Conservation (phyloP, 2,797 vertebrate genomes). For the Oophaga sylvatica region DNA sequence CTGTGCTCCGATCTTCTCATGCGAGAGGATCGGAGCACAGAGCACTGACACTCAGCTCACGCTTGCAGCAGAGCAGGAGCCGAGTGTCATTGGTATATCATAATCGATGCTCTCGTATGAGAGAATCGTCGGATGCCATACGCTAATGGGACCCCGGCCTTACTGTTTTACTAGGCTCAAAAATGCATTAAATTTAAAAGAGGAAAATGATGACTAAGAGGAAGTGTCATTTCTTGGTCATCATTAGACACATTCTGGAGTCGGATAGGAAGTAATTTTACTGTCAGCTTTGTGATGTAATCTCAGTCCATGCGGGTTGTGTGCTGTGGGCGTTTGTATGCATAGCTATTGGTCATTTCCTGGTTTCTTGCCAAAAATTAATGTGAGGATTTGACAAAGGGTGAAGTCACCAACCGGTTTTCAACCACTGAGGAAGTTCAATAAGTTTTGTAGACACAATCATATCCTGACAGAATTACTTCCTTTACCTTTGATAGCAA, state of each 20-base stretch:
- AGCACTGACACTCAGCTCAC: too few relatives aligned
- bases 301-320: neutral
- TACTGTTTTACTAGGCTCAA: neutral
- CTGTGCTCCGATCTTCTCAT: too few relatives aligned
- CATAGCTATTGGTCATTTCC: constrained; percentile 40
- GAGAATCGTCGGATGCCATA: too few relatives aligned
- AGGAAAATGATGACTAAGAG: constrained; percentile 18
- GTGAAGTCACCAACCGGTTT: constrained; percentile 1
- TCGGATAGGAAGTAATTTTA: constrained; percentile 42
- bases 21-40: too few relatives aligned
- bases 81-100: too few relatives aligned
- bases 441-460: neutral
- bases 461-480: neutral
- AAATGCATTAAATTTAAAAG: neutral
- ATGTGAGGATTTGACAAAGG: neutral
- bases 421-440: constrained; percentile 14
- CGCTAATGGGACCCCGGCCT: too few relatives aligned
- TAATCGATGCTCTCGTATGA: too few relatives aligned
- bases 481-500: neutral
- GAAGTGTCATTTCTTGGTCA: neutral
- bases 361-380: constrained; percentile 6
- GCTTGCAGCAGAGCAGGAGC: too few relatives aligned
- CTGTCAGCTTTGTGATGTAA: constrained; percentile 11
- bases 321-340: neutral
- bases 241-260: constrained; percentile 12